A percentile compares a stretch with the other conserved stretches of the same genome.
These are phyloP conservation scores for Platycheirus albimanus DNA, from an alignment of 2,888 invertebrate species.

Conservation along the genomic window DNA sequence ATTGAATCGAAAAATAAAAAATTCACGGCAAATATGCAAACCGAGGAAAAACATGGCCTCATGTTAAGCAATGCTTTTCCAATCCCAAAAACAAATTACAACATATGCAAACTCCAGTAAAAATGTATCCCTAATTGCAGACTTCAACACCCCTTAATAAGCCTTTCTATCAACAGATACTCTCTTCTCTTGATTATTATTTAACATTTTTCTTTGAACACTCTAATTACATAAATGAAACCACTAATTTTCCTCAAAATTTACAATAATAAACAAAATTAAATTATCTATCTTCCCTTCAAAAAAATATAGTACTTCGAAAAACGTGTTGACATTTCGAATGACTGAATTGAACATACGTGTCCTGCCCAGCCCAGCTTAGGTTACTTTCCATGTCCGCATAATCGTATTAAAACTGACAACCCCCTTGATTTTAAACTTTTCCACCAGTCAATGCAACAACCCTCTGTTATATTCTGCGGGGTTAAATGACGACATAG, in stretches of 20 bases:
- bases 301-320: background rate
- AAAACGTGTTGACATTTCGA: slow-evolving; percentile 59
- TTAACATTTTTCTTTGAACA: slow-evolving; percentile 51
- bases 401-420: slow-evolving; percentile 61
- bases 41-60: too few relatives aligned
- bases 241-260: slow-evolving; percentile 79
- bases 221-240: slow-evolving; percentile 78
- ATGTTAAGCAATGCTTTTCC: too few relatives aligned
- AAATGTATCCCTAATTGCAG: slow-evolving; percentile 33
- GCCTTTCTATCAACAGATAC: slow-evolving; percentile 53
- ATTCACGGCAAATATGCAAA: too few relatives aligned
- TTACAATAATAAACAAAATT: slow-evolving; percentile 46
- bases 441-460: slow-evolving; percentile 3
- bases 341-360: slow-evolving; percentile 41
- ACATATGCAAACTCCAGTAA: slow-evolving; percentile 27
- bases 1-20: too few relatives aligned
- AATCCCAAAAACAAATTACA: background rate
- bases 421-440: slow-evolving; percentile 60
- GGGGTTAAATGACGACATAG: slow-evolving; percentile 57
- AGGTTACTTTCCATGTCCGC: slow-evolving; percentile 36
- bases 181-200: slow-evolving; percentile 36
- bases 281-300: slow-evolving; percentile 37
- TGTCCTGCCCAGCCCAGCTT: slow-evolving; percentile 38
- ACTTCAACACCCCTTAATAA: slow-evolving; percentile 9
- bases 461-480: slow-evolving; percentile 37